Evolutionary conservation across 2,797 vertebrate species (phyloP).

Genomic region (Macroramphosus scolopax): DNA sequence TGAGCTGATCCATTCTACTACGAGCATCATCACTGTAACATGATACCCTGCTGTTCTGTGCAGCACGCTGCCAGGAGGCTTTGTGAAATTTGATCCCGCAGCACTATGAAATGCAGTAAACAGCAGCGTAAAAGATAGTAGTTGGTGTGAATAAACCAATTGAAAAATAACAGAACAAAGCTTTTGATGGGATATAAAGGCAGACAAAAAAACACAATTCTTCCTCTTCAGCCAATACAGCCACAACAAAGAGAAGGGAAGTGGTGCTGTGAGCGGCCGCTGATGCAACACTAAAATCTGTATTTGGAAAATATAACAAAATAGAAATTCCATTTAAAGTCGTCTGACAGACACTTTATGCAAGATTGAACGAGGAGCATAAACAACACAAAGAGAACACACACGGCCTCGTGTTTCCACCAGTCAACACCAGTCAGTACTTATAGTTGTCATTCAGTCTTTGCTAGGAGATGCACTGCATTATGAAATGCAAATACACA

Average conservation of each 20-base stretch:
- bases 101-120: slow-evolving; percentile 44
- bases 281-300: not conserved
- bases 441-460: too few relatives aligned
- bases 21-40: slow-evolving; percentile 48
- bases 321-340: slow-evolving; percentile 21
- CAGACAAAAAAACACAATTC: slow-evolving; percentile 74
- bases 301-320: too few relatives aligned
- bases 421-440: too few relatives aligned
- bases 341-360: slow-evolving; percentile 26
- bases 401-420: too few relatives aligned
- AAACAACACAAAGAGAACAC: slow-evolving; percentile 26
- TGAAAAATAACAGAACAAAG: slow-evolving; percentile 73
- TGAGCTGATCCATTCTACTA: slow-evolving; percentile 44
- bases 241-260: slow-evolving; percentile 48
- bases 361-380: slow-evolving; percentile 14
- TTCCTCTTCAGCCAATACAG: slow-evolving; percentile 55
- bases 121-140: slow-evolving; percentile 72
- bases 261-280: too few relatives aligned
- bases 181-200: slow-evolving; percentile 69
- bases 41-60: slow-evolving; percentile 26
- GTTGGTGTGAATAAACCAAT: slow-evolving; percentile 74
- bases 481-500: too few relatives aligned
- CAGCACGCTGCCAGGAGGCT: slow-evolving; percentile 34
- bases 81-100: slow-evolving; percentile 62
- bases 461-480: too few relatives aligned